A percentile compares a stretch with the other conserved stretches of the same genome.
phyloP scores from a whole-genome alignment of 2,888 invertebrate genomes.

The Troides helena region DNA sequence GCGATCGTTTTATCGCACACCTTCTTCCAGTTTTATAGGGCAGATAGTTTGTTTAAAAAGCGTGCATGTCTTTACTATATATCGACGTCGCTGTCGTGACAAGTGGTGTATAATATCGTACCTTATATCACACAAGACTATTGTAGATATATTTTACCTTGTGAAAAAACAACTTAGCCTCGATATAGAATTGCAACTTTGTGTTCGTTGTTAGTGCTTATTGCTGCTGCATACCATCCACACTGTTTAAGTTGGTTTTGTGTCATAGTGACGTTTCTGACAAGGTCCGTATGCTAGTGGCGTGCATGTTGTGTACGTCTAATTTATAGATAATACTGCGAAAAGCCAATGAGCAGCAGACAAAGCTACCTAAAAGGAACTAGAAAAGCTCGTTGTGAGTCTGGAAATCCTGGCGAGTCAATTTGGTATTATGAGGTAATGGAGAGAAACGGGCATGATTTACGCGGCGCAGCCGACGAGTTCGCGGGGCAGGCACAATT shows the following conservation, averaged over 20 bases:
- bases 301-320: constrained; percentile 24
- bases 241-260: constrained; percentile 30
- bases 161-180: constrained; percentile 7
- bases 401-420: constrained; percentile 69
- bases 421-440: constrained; percentile 78
- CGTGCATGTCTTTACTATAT: constrained; percentile 70
- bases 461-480: constrained; percentile 55
- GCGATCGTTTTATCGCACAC: constrained; percentile 78
- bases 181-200: not conserved
- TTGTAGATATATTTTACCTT: constrained; percentile 26
- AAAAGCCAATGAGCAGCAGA: constrained; percentile 38
- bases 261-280: constrained; percentile 24
- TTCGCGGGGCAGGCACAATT: constrained; percentile 72
- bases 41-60: constrained; percentile 76
- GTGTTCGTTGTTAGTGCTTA: too few relatives aligned
- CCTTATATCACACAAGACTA: constrained; percentile 38
- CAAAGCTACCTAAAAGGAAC: constrained; percentile 35
- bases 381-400: constrained; percentile 41
- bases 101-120: constrained; percentile 68
- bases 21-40: constrained; percentile 73
- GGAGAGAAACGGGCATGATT: constrained; percentile 79
- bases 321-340: constrained; percentile 28
- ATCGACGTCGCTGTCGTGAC: constrained; percentile 70
- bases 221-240: constrained; percentile 21
- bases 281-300: constrained; percentile 18